Percentiles rank a stretch among this genome's conserved stretches.
Evolutionary conservation across 1,140 invertebrate species (phyloP).

Genomic region (Leguminivora glycinivorella): DNA sequence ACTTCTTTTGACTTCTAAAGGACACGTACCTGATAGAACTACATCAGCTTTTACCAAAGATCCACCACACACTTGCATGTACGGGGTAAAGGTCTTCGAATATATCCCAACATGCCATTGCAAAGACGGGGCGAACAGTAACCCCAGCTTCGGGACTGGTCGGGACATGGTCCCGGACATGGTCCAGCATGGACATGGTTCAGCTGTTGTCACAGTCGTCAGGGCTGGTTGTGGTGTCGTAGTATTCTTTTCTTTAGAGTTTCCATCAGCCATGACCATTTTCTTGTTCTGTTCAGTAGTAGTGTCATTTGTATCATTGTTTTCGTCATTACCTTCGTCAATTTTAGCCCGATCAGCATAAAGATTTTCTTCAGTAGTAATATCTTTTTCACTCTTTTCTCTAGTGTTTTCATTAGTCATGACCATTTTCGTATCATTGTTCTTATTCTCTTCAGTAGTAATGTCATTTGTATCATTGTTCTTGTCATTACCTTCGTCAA

Average conservation of each 20-base stretch:
- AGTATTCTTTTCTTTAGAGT: background rate
- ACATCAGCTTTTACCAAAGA: slow-evolving; percentile 1
- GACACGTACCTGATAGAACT: background rate
- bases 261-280: background rate
- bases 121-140: background rate
- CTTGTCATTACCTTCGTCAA: no score
- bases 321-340: no score
- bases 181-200: background rate
- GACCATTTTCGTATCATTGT: background rate
- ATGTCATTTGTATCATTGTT: no score
- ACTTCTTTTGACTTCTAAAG: no score
- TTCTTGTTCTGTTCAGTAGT: background rate
- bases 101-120: slow-evolving; percentile 15
- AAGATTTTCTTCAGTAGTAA: no score
- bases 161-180: background rate
- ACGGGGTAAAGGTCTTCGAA: background rate
- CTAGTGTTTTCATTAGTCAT: no score
- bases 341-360: no score
- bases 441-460: no score
- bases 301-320: no score
- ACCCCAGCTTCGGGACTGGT: background rate
- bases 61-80: background rate
- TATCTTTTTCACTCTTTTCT: no score
- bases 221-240: background rate
- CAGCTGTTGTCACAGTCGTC: no score